Evolutionary conservation across 1,140 invertebrate species (phyloP), one percentile per base, ranked within the genome.

Genomic region (Pseudomyrmex concolor): DNA sequence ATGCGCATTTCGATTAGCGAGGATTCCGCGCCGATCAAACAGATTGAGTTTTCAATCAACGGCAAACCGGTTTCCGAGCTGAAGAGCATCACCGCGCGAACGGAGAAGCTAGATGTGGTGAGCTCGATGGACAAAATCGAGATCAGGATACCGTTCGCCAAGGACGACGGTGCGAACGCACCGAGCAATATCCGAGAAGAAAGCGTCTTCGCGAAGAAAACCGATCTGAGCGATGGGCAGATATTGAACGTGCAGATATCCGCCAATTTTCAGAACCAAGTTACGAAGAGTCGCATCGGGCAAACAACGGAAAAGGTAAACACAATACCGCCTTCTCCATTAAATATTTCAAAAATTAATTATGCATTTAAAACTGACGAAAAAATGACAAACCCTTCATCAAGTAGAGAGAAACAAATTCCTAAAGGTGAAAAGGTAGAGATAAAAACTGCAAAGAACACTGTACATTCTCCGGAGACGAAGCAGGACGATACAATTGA

Each of bases 21-120:
- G 59, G 62, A 73, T 60, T 80, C 84, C 0, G 60, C 78, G 0
- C 84, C 89, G 0, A 55, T 90, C 17, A 89, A 86, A 60, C 87
- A 90, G 34, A 84, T 91, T 66, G 90, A 91, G 48, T 85, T 91
- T 50, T 87, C 73, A 19, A 88, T 91, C 63, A 91, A 91, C 10
- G 89, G 87, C 5, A 82, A 85, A 25, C 86, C 89, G 15, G 85
- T 85, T 12, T 88, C 85, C 0, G 89, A 86, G 17, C 15, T 89
- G 54, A 86, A 85, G 63, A 86, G 73, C 13, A 90, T 89, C 50
- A 67, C 71, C 15, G 84, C 84, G 0, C 85, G 88, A 43, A 68
- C 87, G 0, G 83, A 90, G 8, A 86, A 78, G 25, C 8, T 91
- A 15, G 85, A 88, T 13, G 84, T 91, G 0, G 19, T 90, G 12